Evolutionary conservation across 2,797 vertebrate genomes (phyloP).

Genomic region (Molossus alvarezi): DNA sequence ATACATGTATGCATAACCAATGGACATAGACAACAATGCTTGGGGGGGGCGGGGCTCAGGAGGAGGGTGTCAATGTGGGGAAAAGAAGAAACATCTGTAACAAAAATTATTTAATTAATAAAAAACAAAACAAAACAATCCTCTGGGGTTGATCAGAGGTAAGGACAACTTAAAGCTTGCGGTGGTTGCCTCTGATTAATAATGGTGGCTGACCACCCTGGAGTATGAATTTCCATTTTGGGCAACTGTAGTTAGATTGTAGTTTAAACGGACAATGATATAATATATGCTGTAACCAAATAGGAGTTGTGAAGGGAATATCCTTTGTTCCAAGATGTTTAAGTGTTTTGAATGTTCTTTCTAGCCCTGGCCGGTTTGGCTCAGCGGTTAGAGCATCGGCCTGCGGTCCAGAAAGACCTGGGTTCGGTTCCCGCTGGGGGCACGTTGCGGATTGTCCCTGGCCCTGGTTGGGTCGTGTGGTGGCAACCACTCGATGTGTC

Average conservation of each 20-base stretch:
- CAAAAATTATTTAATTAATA: no score
- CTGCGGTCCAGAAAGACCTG: no score
- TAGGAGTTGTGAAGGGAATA: not conserved
- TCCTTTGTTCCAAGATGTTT: not conserved
- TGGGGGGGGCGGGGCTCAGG: no score
- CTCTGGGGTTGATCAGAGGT: slow-evolving; percentile 20
- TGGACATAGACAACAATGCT: no score
- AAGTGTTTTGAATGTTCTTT: slow-evolving; percentile 61
- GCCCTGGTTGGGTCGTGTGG: no score
- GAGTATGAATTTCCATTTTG: not conserved
- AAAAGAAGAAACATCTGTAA: no score
- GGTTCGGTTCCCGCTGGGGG: no score
- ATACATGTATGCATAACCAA: no score
- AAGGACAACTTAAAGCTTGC: slow-evolving; percentile 2
- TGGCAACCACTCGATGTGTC: no score
- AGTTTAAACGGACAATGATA: slow-evolving; percentile 30
- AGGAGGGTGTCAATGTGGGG: no score
- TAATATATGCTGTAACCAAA: not conserved
- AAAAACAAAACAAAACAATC: not conserved
- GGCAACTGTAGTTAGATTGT: not conserved
- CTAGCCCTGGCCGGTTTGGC: not conserved
- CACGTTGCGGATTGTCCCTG: no score
- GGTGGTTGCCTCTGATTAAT: not conserved
- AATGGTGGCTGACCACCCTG: not conserved
- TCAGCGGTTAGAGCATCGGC: no score